A percentile compares a stretch with the other conserved stretches of the same genome.
These are phyloP conservation scores for Harpagifer antarcticus DNA, from an alignment of 2,797 vertebrate species.

Conservation along the genomic window DNA sequence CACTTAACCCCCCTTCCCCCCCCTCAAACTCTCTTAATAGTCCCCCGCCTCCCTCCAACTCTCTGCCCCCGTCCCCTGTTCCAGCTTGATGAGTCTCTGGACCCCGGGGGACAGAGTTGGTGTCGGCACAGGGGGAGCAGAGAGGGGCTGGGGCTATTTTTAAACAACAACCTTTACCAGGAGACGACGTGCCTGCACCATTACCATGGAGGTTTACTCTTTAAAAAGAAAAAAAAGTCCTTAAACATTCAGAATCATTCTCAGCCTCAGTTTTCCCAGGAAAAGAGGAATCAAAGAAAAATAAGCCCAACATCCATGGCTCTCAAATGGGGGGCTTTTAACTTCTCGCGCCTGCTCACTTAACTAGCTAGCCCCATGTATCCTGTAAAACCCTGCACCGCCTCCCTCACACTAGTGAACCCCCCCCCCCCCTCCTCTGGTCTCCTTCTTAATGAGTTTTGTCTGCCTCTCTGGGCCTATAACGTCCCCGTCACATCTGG, in stretches of 20 bases:
- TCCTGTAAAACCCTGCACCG: conserved; percentile 60
- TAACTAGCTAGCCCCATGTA: conserved; percentile 48
- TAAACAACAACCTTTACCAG: conserved; percentile 73
- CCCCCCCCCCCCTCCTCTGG: neutral
- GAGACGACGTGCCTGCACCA: conserved; percentile 31
- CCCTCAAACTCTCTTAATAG: conserved; percentile 17
- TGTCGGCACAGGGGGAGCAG: conserved; percentile 11
- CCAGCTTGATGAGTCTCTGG: conserved; percentile 34
- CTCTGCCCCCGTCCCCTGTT: conserved; percentile 24
- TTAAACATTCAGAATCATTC: conserved; percentile 11
- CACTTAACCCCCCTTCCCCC: conserved; percentile 38
- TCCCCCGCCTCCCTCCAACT: conserved; percentile 27
- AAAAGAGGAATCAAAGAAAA: conserved; percentile 26
- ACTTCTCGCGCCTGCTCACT: conserved; percentile 29
- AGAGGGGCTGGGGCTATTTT: conserved; percentile 74
- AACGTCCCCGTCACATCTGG: conserved; percentile 77
- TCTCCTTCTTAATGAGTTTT: conserved; percentile 77
- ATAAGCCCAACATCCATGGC: conserved; percentile 4
- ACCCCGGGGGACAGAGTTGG: conserved; percentile 30
- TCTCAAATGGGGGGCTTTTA: conserved; percentile 34
- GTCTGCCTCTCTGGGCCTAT: conserved; percentile 68
- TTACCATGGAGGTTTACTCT: conserved; percentile 36
- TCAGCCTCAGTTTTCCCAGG: neutral
- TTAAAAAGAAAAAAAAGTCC: neutral
- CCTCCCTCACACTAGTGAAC: conserved; percentile 12